Base-by-base conservation (phyloP, 2,113 vertebrate species). In the Blennius ocellaris region DNA sequence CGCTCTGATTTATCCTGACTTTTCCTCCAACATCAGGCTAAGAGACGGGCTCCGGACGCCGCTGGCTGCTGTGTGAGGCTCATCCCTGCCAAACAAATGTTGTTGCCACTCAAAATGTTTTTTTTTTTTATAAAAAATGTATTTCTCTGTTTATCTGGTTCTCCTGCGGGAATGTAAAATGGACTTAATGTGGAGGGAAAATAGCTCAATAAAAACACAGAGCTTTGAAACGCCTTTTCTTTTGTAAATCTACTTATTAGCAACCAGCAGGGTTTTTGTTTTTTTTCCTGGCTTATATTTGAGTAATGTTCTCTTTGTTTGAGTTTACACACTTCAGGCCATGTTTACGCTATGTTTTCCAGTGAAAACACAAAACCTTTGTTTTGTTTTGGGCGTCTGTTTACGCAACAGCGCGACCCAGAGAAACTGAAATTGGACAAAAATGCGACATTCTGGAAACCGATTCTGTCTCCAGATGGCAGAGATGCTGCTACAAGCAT, bases 51-150 rank as follows among this genome's bases (percentile, higher is more conserved):
- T 82, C 60, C 15, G 44, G 21, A 30, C 14, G 69, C 70, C 15
- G 43, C 37, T 0, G 36, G 69, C 43, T 39, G 73, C 85, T 81
- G 76, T 67, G 62, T 12, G 47, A 59, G 50, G 58, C 63, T 56
- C 80, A 64, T 10, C 50, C 71, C 47, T 93, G 90, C 90, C 88
- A 91, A 81, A 89, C 91, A 93, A 90, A 86, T 93, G 92, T 40
- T 90, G 90, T 87, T 94, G 91, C 83, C 93, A 94, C 85, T 94
- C 92, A 93, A 76, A 75, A 36, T 12, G 6, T n/a, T 11, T 64
- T 49, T 64, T 56, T 30, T 30, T 30, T 30, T 30, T 30, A n/a
- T n/a, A n/a, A n/a, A n/a, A n/a, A n/a, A n/a, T 30, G 2, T 30
- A 30, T 30, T 30, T 30, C 21, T 30, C 21, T 30, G 38, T 82